These are phyloP conservation scores for Elysia chlorotica DNA, from an alignment of 1,140 invertebrate genomes.

Conservation along the genomic window DNA sequence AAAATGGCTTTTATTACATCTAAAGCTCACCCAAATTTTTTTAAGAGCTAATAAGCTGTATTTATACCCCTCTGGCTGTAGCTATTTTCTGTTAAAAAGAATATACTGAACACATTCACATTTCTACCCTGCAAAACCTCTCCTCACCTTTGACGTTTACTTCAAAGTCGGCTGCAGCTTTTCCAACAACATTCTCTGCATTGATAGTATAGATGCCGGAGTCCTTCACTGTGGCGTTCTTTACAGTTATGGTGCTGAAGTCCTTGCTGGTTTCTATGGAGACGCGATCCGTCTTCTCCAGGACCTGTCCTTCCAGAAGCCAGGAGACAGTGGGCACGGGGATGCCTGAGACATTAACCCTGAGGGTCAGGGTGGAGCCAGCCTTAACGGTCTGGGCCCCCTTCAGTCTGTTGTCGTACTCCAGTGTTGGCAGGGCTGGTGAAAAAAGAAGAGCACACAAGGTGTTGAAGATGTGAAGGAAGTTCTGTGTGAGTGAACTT, in stretches of 20 bases:
- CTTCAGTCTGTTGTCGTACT: conserved; percentile 56
- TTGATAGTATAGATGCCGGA: conserved; percentile 55
- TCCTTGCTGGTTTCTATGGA: conserved; percentile 50
- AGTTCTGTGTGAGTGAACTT: too few relatives aligned
- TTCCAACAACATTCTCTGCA: conserved; percentile 58
- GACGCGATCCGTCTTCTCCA: conserved; percentile 46
- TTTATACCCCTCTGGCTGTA: too few relatives aligned
- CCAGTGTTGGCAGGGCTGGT: conserved; percentile 54
- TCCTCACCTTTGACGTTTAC: conserved; percentile 68
- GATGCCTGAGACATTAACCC: conserved; percentile 77
- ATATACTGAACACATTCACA: too few relatives aligned
- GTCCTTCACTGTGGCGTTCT: conserved; percentile 49
- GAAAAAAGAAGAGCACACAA: conserved; percentile 20
- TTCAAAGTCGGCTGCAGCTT: conserved; percentile 55
- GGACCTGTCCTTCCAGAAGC: conserved; percentile 76
- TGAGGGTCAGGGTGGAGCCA: conserved; percentile 48
- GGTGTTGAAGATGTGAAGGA: too few relatives aligned
- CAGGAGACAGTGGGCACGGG: conserved; percentile 90
- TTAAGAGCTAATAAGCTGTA: too few relatives aligned
- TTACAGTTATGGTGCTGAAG: conserved; percentile 51
- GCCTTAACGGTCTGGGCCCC: conserved; percentile 53
- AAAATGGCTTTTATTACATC: too few relatives aligned
- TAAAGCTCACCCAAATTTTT: too few relatives aligned
- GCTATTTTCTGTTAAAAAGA: too few relatives aligned
- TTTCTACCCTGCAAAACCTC: too few relatives aligned